These are phyloP conservation scores for Acyrthosiphon pisum DNA, from an alignment of 1,140 invertebrate genomes.

Conservation along the genomic window DNA sequence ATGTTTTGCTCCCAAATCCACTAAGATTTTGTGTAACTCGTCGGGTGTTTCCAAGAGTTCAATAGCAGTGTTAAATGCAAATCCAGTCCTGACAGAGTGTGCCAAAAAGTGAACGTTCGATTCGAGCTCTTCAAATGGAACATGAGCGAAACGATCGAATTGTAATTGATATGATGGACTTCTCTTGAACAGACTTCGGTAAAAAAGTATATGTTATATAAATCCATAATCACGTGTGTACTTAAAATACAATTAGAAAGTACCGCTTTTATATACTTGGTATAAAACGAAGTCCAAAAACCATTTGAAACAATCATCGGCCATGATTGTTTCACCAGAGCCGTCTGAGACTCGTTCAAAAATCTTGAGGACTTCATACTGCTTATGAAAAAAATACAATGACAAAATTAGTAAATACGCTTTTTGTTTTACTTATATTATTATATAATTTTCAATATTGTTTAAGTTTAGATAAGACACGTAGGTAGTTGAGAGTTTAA, in stretches of 20 bases:
- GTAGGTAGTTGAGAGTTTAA: slow-evolving; percentile 10
- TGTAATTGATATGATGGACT: slow-evolving; percentile 6
- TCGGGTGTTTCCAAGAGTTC: not conserved
- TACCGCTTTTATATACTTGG: not conserved
- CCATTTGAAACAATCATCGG: not conserved
- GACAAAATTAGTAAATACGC: not conserved
- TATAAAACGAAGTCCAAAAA: slow-evolving; percentile 27
- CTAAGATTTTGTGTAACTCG: not conserved
- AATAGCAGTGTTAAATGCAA: not conserved
- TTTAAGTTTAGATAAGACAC: slow-evolving; percentile 35
- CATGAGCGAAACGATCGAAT: not conserved
- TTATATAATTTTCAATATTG: not conserved
- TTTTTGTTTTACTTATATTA: not conserved
- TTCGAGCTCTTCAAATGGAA: not conserved
- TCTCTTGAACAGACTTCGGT: not conserved
- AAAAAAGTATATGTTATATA: not conserved
- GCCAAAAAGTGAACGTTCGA: slow-evolving; percentile 20
- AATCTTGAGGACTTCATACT: not conserved
- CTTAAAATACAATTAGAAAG: not conserved
- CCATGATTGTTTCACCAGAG: slow-evolving; percentile 18
- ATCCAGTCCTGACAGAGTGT: slow-evolving; percentile 10
- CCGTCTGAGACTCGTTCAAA: not conserved
- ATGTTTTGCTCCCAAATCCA: not conserved
- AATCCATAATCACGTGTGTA: not conserved
- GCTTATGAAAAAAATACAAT: not conserved